Evolutionary conservation across 2,797 vertebrate genomes (phyloP).

Genomic region (Heterohyrax brucei): DNA sequence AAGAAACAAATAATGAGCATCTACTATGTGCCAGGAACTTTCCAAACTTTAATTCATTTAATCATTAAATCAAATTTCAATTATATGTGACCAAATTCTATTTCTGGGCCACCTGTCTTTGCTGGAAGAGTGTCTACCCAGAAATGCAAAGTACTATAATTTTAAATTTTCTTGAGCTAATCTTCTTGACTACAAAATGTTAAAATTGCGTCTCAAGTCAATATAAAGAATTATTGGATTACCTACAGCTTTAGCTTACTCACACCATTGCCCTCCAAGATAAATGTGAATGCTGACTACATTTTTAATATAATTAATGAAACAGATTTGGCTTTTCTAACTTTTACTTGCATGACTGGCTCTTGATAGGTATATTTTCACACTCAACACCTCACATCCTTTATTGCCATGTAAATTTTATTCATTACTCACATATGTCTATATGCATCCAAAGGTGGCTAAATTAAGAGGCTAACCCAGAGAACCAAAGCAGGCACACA

Average conservation of each 20-base stretch:
- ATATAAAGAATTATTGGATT: constrained; percentile 59
- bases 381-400: not conserved
- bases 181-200: constrained; percentile 69
- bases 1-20: constrained; percentile 58
- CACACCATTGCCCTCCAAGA: not conserved
- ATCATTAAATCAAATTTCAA: constrained; percentile 82
- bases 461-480: not conserved
- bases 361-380: constrained; percentile 16
- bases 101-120: constrained; percentile 77
- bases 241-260: constrained; percentile 25
- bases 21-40: constrained; percentile 49
- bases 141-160: constrained; percentile 36
- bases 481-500: not conserved
- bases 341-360: constrained; percentile 20
- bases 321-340: not conserved
- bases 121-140: constrained; percentile 51
- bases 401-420: not conserved
- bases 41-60: constrained; percentile 77
- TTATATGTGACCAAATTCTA: constrained; percentile 68
- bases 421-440: not conserved
- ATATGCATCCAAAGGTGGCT: not conserved
- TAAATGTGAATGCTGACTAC: not conserved
- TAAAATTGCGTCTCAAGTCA: constrained; percentile 44
- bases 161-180: constrained; percentile 71
- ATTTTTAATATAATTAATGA: constrained; percentile 58